phyloP scores from a whole-genome alignment of 2,797 vertebrate species.

The Ispidina lecontei region DNA sequence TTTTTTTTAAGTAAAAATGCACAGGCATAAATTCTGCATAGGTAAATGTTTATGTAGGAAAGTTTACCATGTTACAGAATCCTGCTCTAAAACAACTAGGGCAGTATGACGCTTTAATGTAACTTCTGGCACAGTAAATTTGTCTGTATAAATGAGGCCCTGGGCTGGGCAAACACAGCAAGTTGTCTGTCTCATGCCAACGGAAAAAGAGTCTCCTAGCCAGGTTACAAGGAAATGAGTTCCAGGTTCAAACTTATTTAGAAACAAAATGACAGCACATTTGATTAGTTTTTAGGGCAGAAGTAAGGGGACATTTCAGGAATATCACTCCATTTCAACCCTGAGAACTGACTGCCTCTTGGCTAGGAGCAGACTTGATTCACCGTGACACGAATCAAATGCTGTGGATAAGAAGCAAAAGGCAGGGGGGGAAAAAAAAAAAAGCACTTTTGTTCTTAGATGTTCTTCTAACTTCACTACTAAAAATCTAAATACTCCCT shows the following conservation, averaged over 20 bases:
- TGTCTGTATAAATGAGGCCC: slow-evolving; percentile 40
- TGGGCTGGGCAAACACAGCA: slow-evolving; percentile 7
- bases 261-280: slow-evolving; percentile 25
- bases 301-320: not conserved
- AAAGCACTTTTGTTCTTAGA: slow-evolving; percentile 6
- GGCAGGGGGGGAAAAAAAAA: not conserved
- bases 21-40: slow-evolving; percentile 40
- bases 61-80: slow-evolving; percentile 51
- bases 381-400: not conserved
- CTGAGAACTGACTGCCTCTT: not conserved
- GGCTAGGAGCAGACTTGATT: not conserved
- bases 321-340: not conserved
- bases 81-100: slow-evolving; percentile 44
- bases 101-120: slow-evolving; percentile 57
- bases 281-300: not conserved
- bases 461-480: not conserved
- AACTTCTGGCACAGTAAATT: slow-evolving; percentile 59
- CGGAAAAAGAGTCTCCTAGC: slow-evolving; percentile 43
- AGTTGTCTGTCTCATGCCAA: slow-evolving; percentile 40
- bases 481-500: not conserved
- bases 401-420: not conserved
- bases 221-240: slow-evolving; percentile 23
- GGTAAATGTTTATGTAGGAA: slow-evolving; percentile 66
- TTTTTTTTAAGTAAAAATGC: not conserved
- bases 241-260: slow-evolving; percentile 19